Percentiles rank a stretch among this genome's conserved stretches.
phyloP scores from a whole-genome alignment of 2,113 vertebrate species.

The Ageneiosus marmoratus region DNA sequence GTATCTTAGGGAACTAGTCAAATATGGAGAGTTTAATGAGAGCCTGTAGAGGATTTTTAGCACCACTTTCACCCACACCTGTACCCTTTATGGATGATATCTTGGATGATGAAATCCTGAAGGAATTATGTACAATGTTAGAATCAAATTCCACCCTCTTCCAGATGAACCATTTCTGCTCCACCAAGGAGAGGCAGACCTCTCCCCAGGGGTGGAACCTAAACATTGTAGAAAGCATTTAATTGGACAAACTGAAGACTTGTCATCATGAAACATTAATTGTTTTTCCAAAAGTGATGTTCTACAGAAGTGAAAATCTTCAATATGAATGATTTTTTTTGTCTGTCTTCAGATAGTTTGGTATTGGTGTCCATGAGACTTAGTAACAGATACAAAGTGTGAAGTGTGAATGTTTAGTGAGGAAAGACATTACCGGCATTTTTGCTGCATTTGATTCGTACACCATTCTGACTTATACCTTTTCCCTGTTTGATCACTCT shows the following conservation, averaged over 20 bases:
- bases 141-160: neutral
- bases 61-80: neutral
- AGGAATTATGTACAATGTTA: neutral
- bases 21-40: neutral
- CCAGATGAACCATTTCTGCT: neutral
- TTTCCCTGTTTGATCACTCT: neutral
- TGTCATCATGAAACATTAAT: neutral
- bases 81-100: neutral
- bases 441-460: neutral
- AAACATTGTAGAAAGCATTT: neutral
- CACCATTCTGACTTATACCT: neutral
- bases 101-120: neutral
- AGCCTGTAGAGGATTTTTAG: neutral
- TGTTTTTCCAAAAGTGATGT: neutral
- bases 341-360: neutral
- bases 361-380: neutral
- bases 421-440: neutral
- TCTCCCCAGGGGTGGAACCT: neutral
- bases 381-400: too few relatives aligned
- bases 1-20: neutral
- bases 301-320: neutral
- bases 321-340: constrained; percentile 2
- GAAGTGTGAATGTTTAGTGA: too few relatives aligned
- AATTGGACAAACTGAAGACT: neutral
- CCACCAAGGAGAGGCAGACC: neutral